Base-by-base conservation (phyloP, 2,888 invertebrate genomes). In the Ashinkailepas kermadecensis region DNA sequence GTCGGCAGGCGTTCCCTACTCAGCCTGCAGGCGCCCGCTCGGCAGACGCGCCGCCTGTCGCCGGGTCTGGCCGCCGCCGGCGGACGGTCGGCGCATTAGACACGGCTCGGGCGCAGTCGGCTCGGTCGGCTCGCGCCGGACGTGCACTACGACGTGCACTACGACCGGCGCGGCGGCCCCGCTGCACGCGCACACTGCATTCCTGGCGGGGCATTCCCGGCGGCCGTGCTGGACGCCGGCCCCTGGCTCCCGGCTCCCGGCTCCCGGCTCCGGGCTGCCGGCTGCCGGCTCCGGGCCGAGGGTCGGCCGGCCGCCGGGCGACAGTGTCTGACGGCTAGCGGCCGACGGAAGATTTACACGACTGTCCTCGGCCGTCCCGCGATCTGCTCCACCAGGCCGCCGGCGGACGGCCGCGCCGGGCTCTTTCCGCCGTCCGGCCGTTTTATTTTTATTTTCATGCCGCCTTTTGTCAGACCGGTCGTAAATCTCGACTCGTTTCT, bases 401-500 rank as follows among this genome's bases (percentile, higher is more conserved):
- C 56, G 21, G 74, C 21, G 56, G 56, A 74, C 11, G 74, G 54
- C 74, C 56, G 23, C 25, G 18, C 11, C 21, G 56, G 23, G 10
- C 56, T 18, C 54, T 74, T 54, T 39, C 39, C 62, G 18, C 7
- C 13, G 62, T 8, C n/a, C 2, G 74, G 56, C 74, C 21, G 13
- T 70, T 74, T 54, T 74, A 74, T 74, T 74, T 74, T 74, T 74
- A 74, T 74, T 74, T 74, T 74, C 56, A 74, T 74, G 54, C n/a
- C 74, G 9, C 56, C 74, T 74, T 74, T 74, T 74, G 74, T 56
- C 6, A 9, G 74, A 12, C 56, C 21, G 10, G 74, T 56, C 74
- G 74, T 74, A 74, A 74, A 74, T 74, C 56, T 56, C 56, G 6
- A 21, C 7, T 10, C 23, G 39, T 56, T 65, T 23, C 15, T 23